Conservation (phyloP, 2,888 invertebrate genomes). For the Eurois occulta region DNA sequence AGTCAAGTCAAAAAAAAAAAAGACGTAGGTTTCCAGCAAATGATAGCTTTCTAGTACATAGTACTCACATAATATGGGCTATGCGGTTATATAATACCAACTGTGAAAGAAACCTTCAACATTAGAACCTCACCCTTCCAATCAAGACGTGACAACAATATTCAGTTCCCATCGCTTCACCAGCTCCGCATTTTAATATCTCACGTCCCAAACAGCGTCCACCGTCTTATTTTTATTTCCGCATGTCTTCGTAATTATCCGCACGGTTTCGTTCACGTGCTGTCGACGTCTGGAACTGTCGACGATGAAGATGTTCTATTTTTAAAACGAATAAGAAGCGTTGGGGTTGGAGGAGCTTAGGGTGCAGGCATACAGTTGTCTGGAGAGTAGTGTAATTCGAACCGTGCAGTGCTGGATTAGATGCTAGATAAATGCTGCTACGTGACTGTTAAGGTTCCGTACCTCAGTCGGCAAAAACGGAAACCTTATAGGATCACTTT, state of each 20-base stretch:
- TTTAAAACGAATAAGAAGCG: constrained; percentile 31
- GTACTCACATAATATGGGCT: no score
- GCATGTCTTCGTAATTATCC: constrained; percentile 44
- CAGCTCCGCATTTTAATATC: constrained; percentile 34
- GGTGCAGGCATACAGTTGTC: not conserved
- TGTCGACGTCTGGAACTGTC: constrained; percentile 6
- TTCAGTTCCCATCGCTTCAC: constrained; percentile 15
- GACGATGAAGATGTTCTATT: constrained; percentile 30
- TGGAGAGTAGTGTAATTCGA: not conserved
- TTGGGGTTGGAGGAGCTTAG: not conserved
- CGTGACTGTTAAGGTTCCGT: no score
- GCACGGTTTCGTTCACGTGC: constrained; percentile 55
- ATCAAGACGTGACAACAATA: not conserved
- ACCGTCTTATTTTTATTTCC: constrained; percentile 49
- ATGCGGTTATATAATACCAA: no score
- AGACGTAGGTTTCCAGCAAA: no score
- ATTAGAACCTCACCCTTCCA: not conserved
- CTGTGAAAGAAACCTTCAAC: not conserved
- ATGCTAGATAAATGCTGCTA: not conserved
- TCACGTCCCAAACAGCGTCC: constrained; percentile 31
- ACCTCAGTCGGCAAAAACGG: no score
- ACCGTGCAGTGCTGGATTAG: not conserved
- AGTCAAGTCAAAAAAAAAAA: no score
- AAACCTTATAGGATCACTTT: no score
- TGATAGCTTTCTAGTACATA: no score